Conservation (phyloP, 1,140 invertebrate genomes). For the Drosophila pachea region DNA sequence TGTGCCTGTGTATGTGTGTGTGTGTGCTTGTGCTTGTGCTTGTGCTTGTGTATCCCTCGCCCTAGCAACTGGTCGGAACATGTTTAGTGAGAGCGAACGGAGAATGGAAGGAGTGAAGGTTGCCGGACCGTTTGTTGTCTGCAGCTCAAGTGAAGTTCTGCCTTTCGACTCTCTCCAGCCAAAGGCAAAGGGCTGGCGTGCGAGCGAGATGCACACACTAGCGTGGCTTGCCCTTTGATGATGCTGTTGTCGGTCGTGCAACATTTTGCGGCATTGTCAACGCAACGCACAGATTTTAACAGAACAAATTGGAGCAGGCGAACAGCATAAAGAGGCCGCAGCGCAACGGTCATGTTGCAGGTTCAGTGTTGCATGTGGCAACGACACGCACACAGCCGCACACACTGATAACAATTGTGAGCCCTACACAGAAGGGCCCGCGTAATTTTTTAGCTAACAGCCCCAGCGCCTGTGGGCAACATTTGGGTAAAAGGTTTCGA, state of each 20-base stretch:
- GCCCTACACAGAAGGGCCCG: conserved; percentile 2
- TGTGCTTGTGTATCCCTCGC: conserved; percentile 6
- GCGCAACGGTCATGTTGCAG: conserved; percentile 58
- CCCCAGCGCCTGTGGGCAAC: conserved; percentile 51
- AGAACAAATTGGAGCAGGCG: conserved; percentile 66
- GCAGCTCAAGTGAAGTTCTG: background rate
- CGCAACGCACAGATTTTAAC: conserved; percentile 69
- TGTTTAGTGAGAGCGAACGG: background rate
- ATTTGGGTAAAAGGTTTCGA: conserved; percentile 78
- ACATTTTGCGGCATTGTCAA: conserved; percentile 62
- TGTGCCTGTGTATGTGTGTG: background rate
- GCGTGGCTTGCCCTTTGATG: conserved; percentile 24
- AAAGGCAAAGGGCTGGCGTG: conserved; percentile 13
- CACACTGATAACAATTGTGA: conserved; percentile 39
- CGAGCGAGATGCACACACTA: conserved; percentile 10
- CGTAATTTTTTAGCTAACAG: conserved; percentile 71
- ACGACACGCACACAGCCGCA: conserved; percentile 11
- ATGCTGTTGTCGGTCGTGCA: conserved; percentile 50
- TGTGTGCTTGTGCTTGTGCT: too few species aligned
- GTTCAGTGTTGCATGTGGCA: conserved; percentile 29
- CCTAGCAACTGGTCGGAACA: conserved; percentile 2
- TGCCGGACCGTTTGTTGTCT: too few species aligned
- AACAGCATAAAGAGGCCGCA: conserved; percentile 30
- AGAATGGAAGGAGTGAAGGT: background rate
- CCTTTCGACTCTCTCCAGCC: background rate